Conservation (phyloP, 2,797 vertebrate species). For the Aulostomus chinensis region DNA sequence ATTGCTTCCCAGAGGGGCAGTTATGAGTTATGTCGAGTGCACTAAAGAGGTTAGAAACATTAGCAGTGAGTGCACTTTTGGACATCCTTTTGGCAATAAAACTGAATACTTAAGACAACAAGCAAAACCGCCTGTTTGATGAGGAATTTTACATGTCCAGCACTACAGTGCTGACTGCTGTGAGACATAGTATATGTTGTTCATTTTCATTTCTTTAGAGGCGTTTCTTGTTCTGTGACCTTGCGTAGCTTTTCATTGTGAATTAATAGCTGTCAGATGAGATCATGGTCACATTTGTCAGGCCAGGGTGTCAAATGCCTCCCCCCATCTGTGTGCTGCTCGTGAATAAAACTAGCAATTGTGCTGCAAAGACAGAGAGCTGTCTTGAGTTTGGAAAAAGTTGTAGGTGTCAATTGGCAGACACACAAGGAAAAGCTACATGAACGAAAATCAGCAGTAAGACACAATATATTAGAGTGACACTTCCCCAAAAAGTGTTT, state of each 20-base stretch:
- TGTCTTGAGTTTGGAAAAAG: slow-evolving; percentile 19
- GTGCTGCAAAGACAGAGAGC: slow-evolving; percentile 32
- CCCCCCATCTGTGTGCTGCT: slow-evolving; percentile 2
- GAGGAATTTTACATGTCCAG: slow-evolving; percentile 5
- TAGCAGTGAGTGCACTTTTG: slow-evolving; percentile 45
- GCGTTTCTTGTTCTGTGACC: slow-evolving; percentile 42
- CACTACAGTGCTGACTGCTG: slow-evolving; percentile 9
- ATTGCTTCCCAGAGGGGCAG: slow-evolving; percentile 43
- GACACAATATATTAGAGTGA: too few species aligned
- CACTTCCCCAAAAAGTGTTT: too few species aligned
- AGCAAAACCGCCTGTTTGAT: slow-evolving; percentile 23
- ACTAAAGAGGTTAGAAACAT: slow-evolving; percentile 42
- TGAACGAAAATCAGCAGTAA: too few species aligned
- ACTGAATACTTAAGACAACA: slow-evolving; percentile 29
- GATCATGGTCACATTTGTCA: slow-evolving; percentile 49
- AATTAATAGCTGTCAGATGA: slow-evolving; percentile 52
- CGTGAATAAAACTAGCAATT: slow-evolving; percentile 37
- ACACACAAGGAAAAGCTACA: slow-evolving; percentile 30
- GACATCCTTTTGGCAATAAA: slow-evolving; percentile 32
- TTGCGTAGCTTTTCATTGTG: slow-evolving; percentile 27
- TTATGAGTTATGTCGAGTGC: slow-evolving; percentile 36
- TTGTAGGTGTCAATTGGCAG: slow-evolving; percentile 51
- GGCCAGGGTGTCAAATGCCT: slow-evolving; percentile 21
- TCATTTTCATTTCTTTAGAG: slow-evolving; percentile 7
- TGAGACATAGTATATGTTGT: slow-evolving; percentile 1